Conservation (phyloP, 2,888 invertebrate genomes). For the Drosophila histrio region DNA sequence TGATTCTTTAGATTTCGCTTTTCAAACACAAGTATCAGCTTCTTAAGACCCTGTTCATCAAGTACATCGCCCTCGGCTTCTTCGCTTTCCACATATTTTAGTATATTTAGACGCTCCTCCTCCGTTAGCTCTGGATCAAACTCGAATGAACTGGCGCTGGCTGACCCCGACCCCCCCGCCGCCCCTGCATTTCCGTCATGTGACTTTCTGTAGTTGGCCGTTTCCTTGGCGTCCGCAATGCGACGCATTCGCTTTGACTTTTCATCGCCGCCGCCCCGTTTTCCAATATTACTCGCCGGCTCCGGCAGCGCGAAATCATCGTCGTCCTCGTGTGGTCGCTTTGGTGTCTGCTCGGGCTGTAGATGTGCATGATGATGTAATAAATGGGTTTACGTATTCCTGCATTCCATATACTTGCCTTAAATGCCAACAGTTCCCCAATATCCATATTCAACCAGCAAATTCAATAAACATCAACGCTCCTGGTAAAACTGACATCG, state of each 20-base stretch:
- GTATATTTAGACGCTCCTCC: slow-evolving; percentile 91
- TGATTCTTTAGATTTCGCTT: slow-evolving; percentile 97
- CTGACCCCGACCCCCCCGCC: slow-evolving; percentile 3
- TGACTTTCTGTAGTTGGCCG: slow-evolving; percentile 84
- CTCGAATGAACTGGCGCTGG: slow-evolving; percentile 81
- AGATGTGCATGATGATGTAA: background rate
- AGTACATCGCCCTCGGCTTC: slow-evolving; percentile 92
- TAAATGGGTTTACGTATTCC: background rate
- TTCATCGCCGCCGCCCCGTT: slow-evolving; percentile 84
- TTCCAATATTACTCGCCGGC: slow-evolving; percentile 38
- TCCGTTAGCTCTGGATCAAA: slow-evolving; percentile 86
- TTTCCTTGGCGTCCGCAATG: slow-evolving; percentile 86
- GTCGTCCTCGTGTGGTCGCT: slow-evolving; percentile 86
- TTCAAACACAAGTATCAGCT: slow-evolving; percentile 95
- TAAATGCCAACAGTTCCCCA: slow-evolving; percentile 86
- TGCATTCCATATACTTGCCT: slow-evolving; percentile 82
- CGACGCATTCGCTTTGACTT: slow-evolving; percentile 87
- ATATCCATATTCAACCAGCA: slow-evolving; percentile 85
- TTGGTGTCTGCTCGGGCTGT: slow-evolving; percentile 93
- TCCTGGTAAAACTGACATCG: slow-evolving; percentile 17
- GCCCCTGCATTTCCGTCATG: slow-evolving; percentile 27
- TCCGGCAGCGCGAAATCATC: slow-evolving; percentile 88
- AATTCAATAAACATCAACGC: slow-evolving; percentile 56
- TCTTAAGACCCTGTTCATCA: slow-evolving; percentile 94
- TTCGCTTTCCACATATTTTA: slow-evolving; percentile 93